Evolutionary conservation across 1,140 invertebrate genomes (phyloP), one percentile per base, ranked within the genome.

Genomic region (Leucophenga varia): DNA sequence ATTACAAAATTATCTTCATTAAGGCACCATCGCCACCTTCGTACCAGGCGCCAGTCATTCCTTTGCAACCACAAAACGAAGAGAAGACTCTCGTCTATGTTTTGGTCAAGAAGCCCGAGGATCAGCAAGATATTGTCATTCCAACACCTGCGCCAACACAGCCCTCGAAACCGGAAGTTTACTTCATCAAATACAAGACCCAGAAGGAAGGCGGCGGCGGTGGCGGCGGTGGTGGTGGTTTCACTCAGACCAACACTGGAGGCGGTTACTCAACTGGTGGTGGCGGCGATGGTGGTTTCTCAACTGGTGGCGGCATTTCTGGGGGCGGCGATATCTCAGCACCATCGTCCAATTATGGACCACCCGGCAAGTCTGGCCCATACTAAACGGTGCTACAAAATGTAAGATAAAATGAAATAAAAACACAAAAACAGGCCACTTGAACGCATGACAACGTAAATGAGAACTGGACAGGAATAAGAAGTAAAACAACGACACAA

Each of bases 21-120:
- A 91, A 91, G 80, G 88, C 90, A 25, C 89, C 90, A 45, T 83
- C 87, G 38, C 81, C 86, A 36, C 86, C 88, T 20, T 83, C 87
- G 43, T 86, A 88, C 31, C 84, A 83, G 43, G 86, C 86, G 3
- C 87, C 88, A 36, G 80, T 86, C 38, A 86, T 89, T 44, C 86
- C 86, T 13, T 76, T 88, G 25, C 85, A 87, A 55, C 81, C 84
- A 45, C 88, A 90, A 74, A 87, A 88, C 73, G 87, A 90, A 77
- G 87, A 91, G 74, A 93, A 91, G 80, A 93, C 90, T n/a, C 79
- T 91, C 46, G 89, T 93, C 59, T 93, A 93, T 77, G 90, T 93
- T 19, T 76, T 92, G 74, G 87, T 91, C 47, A 91, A 91, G 83
- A 89, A 86, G 75, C 89, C 87, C 54, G 86, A 91, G 72, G 87